These are phyloP conservation scores for Trissolcus basalis DNA, from an alignment of 1,140 invertebrate genomes.

Conservation along the genomic window DNA sequence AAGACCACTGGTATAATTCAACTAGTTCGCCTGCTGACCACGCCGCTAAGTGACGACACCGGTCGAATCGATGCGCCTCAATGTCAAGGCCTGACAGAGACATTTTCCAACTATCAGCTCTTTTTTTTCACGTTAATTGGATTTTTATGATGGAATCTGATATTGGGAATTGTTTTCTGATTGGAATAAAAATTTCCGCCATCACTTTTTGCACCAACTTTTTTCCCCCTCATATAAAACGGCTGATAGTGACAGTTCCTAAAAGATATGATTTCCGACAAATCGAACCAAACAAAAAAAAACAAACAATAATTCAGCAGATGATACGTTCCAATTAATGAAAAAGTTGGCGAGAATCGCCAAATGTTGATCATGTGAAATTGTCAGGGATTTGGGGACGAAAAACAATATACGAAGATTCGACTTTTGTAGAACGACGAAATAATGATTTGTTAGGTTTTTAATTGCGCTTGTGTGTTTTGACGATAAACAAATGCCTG, in stretches of 20 bases:
- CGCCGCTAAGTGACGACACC: neutral
- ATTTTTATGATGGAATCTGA: too few species aligned
- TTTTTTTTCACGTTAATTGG: too few species aligned
- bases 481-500: conserved; percentile 21
- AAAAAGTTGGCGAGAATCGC: too few species aligned
- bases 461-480: conserved; percentile 10
- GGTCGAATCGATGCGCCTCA: conserved; percentile 18
- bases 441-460: too few species aligned
- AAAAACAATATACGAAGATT: neutral
- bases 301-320: too few species aligned
- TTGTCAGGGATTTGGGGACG: too few species aligned
- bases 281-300: too few species aligned
- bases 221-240: too few species aligned
- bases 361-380: too few species aligned
- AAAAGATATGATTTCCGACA: too few species aligned
- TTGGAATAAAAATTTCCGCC: neutral
- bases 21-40: conserved; percentile 6
- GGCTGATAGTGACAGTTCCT: too few species aligned
- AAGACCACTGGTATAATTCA: conserved; percentile 4
- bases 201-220: neutral
- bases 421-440: conserved; percentile 4
- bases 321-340: neutral
- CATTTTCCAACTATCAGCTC: neutral
- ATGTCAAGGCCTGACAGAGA: conserved; percentile 18
- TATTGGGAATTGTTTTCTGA: neutral